These are phyloP conservation scores for Odocoileus hemionus DNA, from an alignment of 2,113 vertebrate species.

Conservation along the genomic window DNA sequence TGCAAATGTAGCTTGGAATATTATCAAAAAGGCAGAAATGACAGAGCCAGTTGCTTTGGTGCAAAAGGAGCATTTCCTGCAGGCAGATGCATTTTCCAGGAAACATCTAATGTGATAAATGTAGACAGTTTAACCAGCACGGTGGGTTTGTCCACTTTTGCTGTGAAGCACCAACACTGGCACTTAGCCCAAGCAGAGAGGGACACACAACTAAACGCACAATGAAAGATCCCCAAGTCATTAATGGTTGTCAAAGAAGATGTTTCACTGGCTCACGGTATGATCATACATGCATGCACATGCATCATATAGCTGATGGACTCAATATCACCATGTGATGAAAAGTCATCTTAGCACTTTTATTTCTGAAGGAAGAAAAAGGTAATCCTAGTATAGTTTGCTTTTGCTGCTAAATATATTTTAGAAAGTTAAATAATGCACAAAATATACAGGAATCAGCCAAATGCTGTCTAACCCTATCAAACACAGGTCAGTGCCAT, in stretches of 20 bases:
- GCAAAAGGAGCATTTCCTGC: constrained; percentile 80
- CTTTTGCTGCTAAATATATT: constrained; percentile 78
- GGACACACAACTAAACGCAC: constrained; percentile 78
- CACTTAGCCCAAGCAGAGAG: constrained; percentile 79
- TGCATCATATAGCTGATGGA: constrained; percentile 15
- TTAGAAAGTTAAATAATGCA: constrained; percentile 83
- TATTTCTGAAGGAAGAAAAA: constrained; percentile 72
- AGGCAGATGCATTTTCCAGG: constrained; percentile 83
- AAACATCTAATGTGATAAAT: constrained; percentile 86
- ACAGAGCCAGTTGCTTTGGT: constrained; percentile 69
- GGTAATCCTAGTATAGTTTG: constrained; percentile 72
- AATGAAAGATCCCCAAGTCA: constrained; percentile 71
- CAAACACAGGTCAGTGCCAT: constrained; percentile 90
- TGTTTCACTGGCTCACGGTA: constrained; percentile 45
- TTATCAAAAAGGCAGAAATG: constrained; percentile 74
- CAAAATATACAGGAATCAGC: constrained; percentile 81
- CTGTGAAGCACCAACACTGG: constrained; percentile 80
- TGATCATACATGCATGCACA: constrained; percentile 26
- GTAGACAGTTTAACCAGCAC: constrained; percentile 86
- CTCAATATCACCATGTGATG: constrained; percentile 5
- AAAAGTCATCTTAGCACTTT: constrained; percentile 4
- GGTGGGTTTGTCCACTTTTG: constrained; percentile 82
- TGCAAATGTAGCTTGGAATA: constrained; percentile 74
- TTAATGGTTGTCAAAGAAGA: constrained; percentile 62
- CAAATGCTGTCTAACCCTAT: constrained; percentile 88